These are phyloP conservation scores for Chaetops frenatus DNA, from an alignment of 2,113 vertebrate species.

Conservation along the genomic window DNA sequence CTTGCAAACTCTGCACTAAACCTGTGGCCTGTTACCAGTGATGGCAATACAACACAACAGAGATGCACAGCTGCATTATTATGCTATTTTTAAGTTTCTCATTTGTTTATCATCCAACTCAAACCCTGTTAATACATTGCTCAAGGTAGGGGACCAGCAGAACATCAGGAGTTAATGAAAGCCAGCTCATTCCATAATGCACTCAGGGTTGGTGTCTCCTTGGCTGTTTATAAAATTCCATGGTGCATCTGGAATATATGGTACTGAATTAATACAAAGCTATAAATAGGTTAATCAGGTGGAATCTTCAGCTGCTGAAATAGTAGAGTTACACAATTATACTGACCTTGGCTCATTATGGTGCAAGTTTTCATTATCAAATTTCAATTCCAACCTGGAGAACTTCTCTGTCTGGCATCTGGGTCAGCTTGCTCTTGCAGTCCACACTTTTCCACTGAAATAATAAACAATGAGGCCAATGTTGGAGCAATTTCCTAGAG, in stretches of 20 bases:
- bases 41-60: neutral
- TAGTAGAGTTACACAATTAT: neutral
- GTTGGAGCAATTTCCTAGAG: neutral
- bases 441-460: neutral
- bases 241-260: neutral
- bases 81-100: neutral
- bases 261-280: neutral
- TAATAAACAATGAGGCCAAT: neutral
- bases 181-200: neutral
- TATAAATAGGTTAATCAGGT: slow-evolving; percentile 28
- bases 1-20: neutral
- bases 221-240: neutral
- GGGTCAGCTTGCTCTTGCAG: neutral
- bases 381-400: neutral
- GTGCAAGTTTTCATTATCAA: neutral
- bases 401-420: neutral
- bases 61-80: neutral
- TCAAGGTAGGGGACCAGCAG: neutral
- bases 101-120: neutral
- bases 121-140: neutral
- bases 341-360: neutral
- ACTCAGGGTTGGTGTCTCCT: neutral
- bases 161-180: neutral
- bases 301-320: neutral
- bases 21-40: neutral